phyloP scores from a whole-genome alignment of 2,888 invertebrate species.

The Erebia aethiops region DNA sequence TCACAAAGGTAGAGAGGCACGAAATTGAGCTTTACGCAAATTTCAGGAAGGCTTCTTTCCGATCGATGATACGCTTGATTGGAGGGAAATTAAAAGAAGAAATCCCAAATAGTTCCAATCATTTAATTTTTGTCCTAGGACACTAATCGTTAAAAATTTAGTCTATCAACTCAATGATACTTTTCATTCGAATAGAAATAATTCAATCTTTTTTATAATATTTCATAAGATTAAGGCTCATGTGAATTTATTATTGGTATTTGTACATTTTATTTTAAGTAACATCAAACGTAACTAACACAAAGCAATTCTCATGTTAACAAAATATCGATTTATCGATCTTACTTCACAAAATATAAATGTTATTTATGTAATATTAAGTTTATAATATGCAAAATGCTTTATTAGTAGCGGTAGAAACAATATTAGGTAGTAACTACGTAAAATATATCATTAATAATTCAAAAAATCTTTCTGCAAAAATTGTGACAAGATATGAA shows the following conservation, averaged over 20 bases:
- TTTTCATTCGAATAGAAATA: conserved; percentile 15
- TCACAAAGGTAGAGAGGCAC: neutral
- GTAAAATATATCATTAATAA: no score
- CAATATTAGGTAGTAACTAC: no score
- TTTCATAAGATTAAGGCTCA: conserved; percentile 30
- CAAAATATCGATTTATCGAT: conserved; percentile 20
- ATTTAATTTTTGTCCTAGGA: conserved; percentile 23
- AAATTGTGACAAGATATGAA: neutral
- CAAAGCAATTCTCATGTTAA: conserved; percentile 16
- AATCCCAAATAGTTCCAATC: conserved; percentile 16
- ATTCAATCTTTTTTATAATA: conserved; percentile 10
- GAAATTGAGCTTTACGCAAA: neutral
- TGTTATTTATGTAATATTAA: neutral
- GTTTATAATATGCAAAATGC: neutral
- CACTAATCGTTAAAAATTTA: conserved; percentile 32
- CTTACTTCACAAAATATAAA: neutral
- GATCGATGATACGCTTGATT: neutral
- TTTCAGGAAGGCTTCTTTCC: neutral
- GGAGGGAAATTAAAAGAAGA: neutral
- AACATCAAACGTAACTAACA: conserved; percentile 24
- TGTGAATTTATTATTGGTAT: conserved; percentile 22
- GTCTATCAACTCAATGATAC: conserved; percentile 29
- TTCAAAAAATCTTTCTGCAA: neutral
- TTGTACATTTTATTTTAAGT: conserved; percentile 32
- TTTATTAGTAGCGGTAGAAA: neutral